Evolutionary conservation across 2,888 invertebrate species (phyloP).

Genomic region (Cheilosia pagana): DNA sequence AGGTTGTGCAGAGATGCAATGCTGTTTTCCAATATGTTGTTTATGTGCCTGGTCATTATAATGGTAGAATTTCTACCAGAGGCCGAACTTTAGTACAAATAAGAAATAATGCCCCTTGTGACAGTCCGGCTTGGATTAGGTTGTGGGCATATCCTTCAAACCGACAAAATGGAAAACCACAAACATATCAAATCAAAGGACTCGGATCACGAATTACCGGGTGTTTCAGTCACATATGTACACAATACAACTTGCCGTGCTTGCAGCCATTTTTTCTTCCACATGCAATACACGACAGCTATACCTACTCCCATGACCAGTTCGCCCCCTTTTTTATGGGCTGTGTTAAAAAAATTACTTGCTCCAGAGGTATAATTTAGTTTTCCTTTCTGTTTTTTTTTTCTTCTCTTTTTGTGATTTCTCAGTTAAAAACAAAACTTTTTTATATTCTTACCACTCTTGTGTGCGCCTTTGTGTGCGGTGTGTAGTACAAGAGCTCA

Average conservation of each 20-base stretch:
- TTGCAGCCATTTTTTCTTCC: slow-evolving; percentile 53
- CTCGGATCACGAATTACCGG: too few relatives aligned
- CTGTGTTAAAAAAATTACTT: slow-evolving; percentile 61
- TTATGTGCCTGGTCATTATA: too few relatives aligned
- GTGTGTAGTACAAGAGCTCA: slow-evolving; percentile 3
- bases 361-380: slow-evolving; percentile 66
- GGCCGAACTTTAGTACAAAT: too few relatives aligned
- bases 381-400: slow-evolving; percentile 47
- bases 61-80: too few relatives aligned
- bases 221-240: background rate
- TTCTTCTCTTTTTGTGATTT: slow-evolving; percentile 34
- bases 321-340: slow-evolving; percentile 52
- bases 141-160: background rate
- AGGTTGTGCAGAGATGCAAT: too few relatives aligned
- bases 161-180: background rate
- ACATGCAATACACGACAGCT: slow-evolving; percentile 27
- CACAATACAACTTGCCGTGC: slow-evolving; percentile 47
- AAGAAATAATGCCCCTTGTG: too few relatives aligned
- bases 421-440: slow-evolving; percentile 47
- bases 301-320: slow-evolving; percentile 28
- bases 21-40: too few relatives aligned
- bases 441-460: slow-evolving; percentile 20
- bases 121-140: too few relatives aligned
- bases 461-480: slow-evolving; percentile 19
- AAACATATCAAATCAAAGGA: background rate